phyloP scores from a whole-genome alignment of 2,797 vertebrate genomes.

The Chaetophractus vellerosus region DNA sequence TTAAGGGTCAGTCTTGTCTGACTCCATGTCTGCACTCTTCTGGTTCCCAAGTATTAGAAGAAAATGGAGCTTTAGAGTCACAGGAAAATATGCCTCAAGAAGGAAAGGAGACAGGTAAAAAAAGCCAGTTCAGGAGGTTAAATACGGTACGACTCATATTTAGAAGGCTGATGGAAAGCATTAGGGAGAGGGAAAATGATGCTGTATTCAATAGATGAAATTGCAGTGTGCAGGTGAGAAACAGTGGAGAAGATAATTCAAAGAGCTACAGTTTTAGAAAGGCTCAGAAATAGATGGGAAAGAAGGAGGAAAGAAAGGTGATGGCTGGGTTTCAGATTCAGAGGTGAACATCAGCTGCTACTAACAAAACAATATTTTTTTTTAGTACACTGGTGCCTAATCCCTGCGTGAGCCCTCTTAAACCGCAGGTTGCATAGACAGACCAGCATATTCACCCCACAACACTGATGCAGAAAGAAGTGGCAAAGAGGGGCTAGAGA shows the following conservation, averaged over 20 bases:
- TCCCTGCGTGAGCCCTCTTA: not conserved
- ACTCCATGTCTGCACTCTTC: not conserved
- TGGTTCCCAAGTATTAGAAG: not conserved
- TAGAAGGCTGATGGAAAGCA: slow-evolving; percentile 45
- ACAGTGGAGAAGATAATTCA: not conserved
- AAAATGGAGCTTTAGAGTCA: slow-evolving; percentile 48
- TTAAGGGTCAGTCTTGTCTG: not conserved
- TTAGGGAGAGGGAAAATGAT: not conserved
- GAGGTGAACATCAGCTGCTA: not conserved
- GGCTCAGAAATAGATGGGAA: slow-evolving; percentile 19
- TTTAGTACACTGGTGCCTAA: not conserved
- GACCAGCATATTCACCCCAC: not conserved
- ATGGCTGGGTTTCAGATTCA: not conserved
- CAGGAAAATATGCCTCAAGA: not conserved
- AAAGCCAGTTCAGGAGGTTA: slow-evolving; percentile 45
- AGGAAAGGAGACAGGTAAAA: slow-evolving; percentile 11
- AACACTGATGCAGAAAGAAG: not conserved
- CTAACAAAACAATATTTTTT: not conserved
- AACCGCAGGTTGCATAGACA: not conserved
- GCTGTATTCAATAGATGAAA: not conserved
- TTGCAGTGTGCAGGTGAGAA: not conserved
- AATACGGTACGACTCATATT: slow-evolving; percentile 28
- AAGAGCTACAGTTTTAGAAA: slow-evolving; percentile 1
- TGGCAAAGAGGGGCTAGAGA: not conserved
- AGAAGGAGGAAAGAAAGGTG: not conserved